Conservation (phyloP, 2,888 invertebrate species). For the Cephus runcator region DNA sequence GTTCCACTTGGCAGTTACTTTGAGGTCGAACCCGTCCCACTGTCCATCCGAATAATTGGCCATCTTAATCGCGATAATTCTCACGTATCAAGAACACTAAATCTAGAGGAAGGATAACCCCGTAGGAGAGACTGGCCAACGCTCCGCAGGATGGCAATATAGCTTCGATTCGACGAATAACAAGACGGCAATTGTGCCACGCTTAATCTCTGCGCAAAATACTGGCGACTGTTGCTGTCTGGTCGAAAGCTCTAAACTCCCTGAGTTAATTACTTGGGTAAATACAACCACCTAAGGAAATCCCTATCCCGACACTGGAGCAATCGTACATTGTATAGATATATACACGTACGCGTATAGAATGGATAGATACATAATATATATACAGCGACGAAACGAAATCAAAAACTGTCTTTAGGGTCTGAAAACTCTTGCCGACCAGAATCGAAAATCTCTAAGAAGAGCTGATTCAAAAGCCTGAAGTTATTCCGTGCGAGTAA, state of each 20-base stretch:
- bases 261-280: no score
- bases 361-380: no score
- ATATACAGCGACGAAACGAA: not conserved
- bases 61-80: conserved; percentile 55
- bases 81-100: conserved; percentile 11
- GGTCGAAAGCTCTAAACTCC: not conserved
- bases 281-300: not conserved
- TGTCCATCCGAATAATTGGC: conserved; percentile 43
- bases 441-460: not conserved
- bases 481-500: not conserved
- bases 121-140: not conserved
- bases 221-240: not conserved
- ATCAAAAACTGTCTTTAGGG: not conserved
- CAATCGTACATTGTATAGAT: not conserved
- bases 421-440: not conserved
- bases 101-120: not conserved
- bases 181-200: not conserved
- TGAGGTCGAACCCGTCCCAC: conserved; percentile 48
- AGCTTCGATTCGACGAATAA: not conserved
- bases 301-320: not conserved
- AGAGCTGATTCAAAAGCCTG: not conserved
- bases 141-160: not conserved
- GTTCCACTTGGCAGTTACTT: conserved; percentile 59
- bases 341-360: no score
- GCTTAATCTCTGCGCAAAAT: not conserved